Evolutionary conservation across 2,797 vertebrate species (phyloP), one percentile per base, ranked within the genome.

Genomic region (Micromesistius poutassou): DNA sequence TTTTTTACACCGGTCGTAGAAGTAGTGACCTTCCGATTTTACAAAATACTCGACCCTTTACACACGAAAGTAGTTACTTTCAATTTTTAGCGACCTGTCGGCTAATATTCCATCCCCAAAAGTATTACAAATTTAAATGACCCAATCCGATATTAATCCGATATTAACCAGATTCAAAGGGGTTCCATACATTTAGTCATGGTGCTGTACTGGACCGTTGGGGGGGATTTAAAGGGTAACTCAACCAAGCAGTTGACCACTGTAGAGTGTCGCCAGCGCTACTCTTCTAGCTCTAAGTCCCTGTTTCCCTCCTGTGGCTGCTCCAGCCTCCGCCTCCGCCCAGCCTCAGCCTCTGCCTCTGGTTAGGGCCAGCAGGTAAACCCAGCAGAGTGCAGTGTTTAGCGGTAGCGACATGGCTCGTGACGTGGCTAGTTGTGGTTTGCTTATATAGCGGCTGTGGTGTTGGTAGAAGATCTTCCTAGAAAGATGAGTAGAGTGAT

Each of bases 301-400:
- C 72, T 83, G 71, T 93, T 80, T 86, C 35, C 90, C 89, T 88
- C 91, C 83, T 55, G 80, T 12, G 9, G 6, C 25, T 28, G 62
- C 91, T 82, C 84, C 91, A 77, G 82, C 78, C 3, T 40, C 72
- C 75, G 76, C 83, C 36, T 13, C 76, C 16, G 42, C 25, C 55
- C 33, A 19, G 28, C 31, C 28, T 74, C 79, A 79, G 78, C 85
- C 79, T 91, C 90, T 90, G 91, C 85, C 79, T 91, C 90, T 91
- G 91, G 82, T 89, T 91, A 93, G 85, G 82, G 88, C 14, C 87
- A 85, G 79, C 94, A 95, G 94, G 94, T 95, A 94, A 95, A 87
- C 19, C 86, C 22, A n/a, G 80, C 72, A 38, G 46, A 68, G 35
- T 72, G 31, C 12, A 5, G 40, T 81, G 77, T 28, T 30, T 1